A percentile compares a stretch with the other conserved stretches of the same genome.
Evolutionary conservation across 2,113 vertebrate species (phyloP).

Genomic region (Podiceps cristatus): DNA sequence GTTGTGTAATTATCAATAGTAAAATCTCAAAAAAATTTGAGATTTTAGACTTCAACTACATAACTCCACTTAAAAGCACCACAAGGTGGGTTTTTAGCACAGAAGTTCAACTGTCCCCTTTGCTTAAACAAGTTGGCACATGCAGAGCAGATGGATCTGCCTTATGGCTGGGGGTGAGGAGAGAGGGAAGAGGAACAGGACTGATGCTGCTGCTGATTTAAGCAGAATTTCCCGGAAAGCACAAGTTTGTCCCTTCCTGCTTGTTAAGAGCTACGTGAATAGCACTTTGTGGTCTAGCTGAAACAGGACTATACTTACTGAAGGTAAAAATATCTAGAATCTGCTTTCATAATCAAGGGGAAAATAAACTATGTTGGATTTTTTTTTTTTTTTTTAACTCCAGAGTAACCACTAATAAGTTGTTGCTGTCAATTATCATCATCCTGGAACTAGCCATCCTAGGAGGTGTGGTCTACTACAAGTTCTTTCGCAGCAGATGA

Average conservation of each 20-base stretch:
- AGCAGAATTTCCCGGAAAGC: not conserved
- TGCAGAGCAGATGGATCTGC: not conserved
- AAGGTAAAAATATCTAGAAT: not conserved
- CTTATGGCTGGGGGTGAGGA: not conserved
- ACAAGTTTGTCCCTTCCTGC: not conserved
- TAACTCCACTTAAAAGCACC: not conserved
- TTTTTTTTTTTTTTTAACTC: not conserved
- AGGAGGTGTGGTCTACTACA: conserved; percentile 91
- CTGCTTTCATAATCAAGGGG: not conserved
- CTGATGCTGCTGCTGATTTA: not conserved
- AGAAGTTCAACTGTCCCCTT: not conserved
- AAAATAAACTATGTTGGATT: not conserved
- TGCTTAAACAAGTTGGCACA: not conserved
- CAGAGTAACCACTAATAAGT: conserved; percentile 93
- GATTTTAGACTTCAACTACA: not conserved
- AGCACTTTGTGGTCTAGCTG: not conserved
- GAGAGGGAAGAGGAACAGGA: not conserved
- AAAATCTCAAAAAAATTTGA: not conserved
- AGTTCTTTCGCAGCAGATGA: conserved; percentile 86
- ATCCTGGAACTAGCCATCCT: conserved; percentile 91
- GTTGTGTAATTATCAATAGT: not conserved
- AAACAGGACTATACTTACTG: not conserved
- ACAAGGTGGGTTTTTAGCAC: not conserved
- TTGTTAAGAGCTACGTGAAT: not conserved
- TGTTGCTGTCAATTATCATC: conserved; percentile 90